These are phyloP conservation scores for Triplophysa yarkandensis DNA, from an alignment of 2,797 vertebrate species.

Conservation along the genomic window DNA sequence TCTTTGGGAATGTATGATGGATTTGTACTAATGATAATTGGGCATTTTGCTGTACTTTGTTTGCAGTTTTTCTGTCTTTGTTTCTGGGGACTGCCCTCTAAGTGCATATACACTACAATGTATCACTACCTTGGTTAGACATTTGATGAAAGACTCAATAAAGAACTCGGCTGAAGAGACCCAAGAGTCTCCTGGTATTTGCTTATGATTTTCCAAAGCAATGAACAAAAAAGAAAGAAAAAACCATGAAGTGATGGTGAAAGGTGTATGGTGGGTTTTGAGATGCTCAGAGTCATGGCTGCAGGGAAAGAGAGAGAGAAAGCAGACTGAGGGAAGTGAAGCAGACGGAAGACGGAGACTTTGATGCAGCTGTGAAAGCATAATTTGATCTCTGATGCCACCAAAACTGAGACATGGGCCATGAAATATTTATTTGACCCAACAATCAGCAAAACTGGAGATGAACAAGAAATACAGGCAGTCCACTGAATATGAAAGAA, in stretches of 20 bases:
- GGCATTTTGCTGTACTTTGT: too few species aligned
- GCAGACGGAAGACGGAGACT: conserved; percentile 56
- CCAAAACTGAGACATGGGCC: conserved; percentile 54
- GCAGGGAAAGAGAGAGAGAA: conserved; percentile 16
- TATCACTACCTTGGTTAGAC: too few species aligned
- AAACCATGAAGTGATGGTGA: conserved; percentile 39
- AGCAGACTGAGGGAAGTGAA: conserved; percentile 47
- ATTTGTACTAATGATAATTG: too few species aligned
- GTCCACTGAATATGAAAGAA: conserved; percentile 9
- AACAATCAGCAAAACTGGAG: conserved; percentile 54
- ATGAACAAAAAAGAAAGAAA: too few species aligned
- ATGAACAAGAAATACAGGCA: conserved; percentile 39
- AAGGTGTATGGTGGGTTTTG: conserved; percentile 15
- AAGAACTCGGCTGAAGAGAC: too few species aligned
- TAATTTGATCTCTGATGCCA: conserved; percentile 58
- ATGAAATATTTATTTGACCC: conserved; percentile 57
- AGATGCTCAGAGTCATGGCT: conserved; percentile 14
- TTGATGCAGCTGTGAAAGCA: conserved; percentile 49
- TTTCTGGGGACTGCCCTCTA: too few species aligned
- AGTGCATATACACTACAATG: too few species aligned
- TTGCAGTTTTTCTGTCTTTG: too few species aligned
- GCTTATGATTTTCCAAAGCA: too few species aligned
- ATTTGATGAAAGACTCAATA: too few species aligned
- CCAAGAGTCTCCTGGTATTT: too few species aligned
- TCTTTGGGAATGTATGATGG: too few species aligned